Evolutionary conservation across 2,888 invertebrate genomes (phyloP).

Genomic region (Athetis lepigone): DNA sequence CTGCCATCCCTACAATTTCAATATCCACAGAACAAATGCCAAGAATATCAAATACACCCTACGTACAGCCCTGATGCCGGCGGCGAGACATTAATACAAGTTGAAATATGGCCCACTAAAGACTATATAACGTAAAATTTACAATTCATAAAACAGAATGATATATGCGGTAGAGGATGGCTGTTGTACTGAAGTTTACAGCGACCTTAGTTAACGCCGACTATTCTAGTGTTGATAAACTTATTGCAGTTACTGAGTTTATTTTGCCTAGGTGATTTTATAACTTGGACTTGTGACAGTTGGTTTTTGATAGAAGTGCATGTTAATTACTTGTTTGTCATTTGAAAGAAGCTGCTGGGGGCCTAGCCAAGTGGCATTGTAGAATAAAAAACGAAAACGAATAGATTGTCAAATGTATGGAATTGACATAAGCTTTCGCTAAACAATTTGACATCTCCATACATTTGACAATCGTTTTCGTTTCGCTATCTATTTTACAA

Average conservation of each 20-base stretch:
- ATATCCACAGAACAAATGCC: slow-evolving; percentile 43
- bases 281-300: background rate
- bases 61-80: slow-evolving; percentile 77
- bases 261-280: slow-evolving; percentile 11
- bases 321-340: background rate
- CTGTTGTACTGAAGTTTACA: slow-evolving; percentile 67
- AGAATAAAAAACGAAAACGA: too few relatives aligned
- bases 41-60: slow-evolving; percentile 52
- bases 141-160: slow-evolving; percentile 90
- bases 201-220: slow-evolving; percentile 57
- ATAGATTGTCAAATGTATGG: too few relatives aligned
- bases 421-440: too few relatives aligned
- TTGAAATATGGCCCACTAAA: slow-evolving; percentile 88
- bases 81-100: slow-evolving; percentile 82
- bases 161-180: slow-evolving; percentile 82
- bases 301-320: background rate
- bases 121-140: slow-evolving; percentile 89
- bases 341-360: background rate
- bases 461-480: too few relatives aligned
- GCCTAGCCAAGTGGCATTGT: too few relatives aligned
- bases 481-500: too few relatives aligned
- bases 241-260: slow-evolving; percentile 35
- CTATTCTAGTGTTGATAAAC: slow-evolving; percentile 54
- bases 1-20: slow-evolving; percentile 24
- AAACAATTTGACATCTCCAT: too few relatives aligned